phyloP scores from a whole-genome alignment of 92 coral and sea anemone genomes.

The Meandrina meandrites region DNA sequence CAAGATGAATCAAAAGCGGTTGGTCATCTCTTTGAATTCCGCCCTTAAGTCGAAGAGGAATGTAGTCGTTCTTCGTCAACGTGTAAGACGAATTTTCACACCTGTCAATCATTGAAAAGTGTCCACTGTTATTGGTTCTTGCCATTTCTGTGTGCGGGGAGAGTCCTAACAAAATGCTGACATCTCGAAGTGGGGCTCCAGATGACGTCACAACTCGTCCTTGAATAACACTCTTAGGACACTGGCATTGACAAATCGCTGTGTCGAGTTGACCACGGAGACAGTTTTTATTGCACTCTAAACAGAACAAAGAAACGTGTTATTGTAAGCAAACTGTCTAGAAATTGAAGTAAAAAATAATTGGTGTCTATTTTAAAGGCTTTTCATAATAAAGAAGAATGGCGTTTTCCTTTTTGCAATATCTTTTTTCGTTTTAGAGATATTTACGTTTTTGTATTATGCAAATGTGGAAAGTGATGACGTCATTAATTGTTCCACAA shows the following conservation, averaged over 20 bases:
- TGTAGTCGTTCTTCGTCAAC: constrained; percentile 8
- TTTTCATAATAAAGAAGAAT: too few relatives aligned
- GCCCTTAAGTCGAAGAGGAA: neutral
- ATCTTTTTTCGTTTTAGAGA: too few relatives aligned
- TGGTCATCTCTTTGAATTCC: neutral
- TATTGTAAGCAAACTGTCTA: too few relatives aligned
- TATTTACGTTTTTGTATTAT: too few relatives aligned
- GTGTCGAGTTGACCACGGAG: constrained; percentile 6
- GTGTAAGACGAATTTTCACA: neutral
- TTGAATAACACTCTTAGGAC: constrained; percentile 3
- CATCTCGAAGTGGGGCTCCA: constrained; percentile 9
- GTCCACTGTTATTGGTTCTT: constrained; percentile 24
- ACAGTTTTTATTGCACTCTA: constrained; percentile 13
- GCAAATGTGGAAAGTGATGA: too few relatives aligned
- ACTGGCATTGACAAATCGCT: neutral
- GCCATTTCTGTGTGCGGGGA: neutral
- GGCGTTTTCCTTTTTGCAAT: too few relatives aligned
- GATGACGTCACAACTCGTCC: constrained; percentile 16
- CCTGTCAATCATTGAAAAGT: constrained; percentile 1
- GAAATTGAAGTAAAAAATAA: too few relatives aligned
- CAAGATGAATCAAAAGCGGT: neutral
- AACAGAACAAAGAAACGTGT: neutral
- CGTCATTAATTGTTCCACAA: too few relatives aligned
- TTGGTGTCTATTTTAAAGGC: too few relatives aligned
- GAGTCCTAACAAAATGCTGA: neutral